Percentiles rank a stretch among this genome's conserved stretches.
These are phyloP conservation scores for Hypotaenidia philippensis DNA, from an alignment of 2,797 vertebrate species.

Conservation along the genomic window DNA sequence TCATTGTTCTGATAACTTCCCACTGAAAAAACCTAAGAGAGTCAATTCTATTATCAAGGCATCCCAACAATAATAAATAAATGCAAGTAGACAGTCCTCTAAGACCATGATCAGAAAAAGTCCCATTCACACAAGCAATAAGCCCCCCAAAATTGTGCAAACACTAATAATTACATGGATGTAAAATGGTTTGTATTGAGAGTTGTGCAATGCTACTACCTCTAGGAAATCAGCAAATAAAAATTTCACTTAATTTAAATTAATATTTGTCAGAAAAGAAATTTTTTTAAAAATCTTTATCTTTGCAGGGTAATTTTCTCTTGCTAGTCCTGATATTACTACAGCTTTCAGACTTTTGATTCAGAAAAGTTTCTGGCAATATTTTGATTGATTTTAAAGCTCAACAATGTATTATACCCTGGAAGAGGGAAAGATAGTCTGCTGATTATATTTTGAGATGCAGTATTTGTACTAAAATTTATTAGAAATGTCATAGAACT, in stretches of 20 bases:
- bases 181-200: neutral
- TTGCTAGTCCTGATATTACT: neutral
- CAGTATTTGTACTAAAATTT: neutral
- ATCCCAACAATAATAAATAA: neutral
- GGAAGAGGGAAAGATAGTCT: neutral
- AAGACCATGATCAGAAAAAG: neutral
- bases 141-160: neutral
- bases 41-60: neutral
- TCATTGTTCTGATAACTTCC: neutral
- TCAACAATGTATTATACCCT: neutral
- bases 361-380: neutral
- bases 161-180: accelerated
- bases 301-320: neutral
- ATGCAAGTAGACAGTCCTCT: neutral
- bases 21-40: neutral
- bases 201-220: neutral
- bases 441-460: neutral
- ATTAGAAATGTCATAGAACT: neutral
- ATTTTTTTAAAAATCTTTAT: neutral
- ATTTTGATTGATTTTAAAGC: neutral
- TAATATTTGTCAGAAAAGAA: neutral
- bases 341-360: neutral
- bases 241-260: neutral
- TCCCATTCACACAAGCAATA: neutral
- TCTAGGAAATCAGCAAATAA: neutral